Evolutionary conservation across 1,140 invertebrate genomes (phyloP), one percentile per base, ranked within the genome.

Genomic region (Philotrypesis tridentata): DNA sequence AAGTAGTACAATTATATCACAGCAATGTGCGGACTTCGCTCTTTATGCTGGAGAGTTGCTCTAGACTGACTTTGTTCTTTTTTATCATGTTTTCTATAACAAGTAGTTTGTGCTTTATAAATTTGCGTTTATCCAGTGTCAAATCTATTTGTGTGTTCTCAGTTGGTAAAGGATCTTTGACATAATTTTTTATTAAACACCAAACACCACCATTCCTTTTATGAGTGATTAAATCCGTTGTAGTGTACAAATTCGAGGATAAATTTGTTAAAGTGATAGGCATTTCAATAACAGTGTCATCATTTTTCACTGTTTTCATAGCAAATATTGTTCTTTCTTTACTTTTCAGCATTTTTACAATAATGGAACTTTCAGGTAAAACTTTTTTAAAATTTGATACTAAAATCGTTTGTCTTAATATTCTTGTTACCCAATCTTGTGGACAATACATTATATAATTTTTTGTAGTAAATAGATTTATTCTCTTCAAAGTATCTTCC

Each of bases 141-240:
- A 83, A 48, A 9, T 68, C 29, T 12, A 81, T 79, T 67, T 83
- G 85, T 14, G 72, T 86, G 11, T 79, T 79, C 79, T 85, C 82
- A 2, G 81, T 83, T 0, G 71, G 14, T 8, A 61, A 9, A 25
- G 87, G 80, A 83, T 86, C 84, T 29, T 83, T 85, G 23, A 88
- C 23, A 79, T 87, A 91, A 85, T 91, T 80, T 23, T 82, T 87
- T 67, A 91, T 86, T 0, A 92, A 71, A 31, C 87, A 91, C 90
- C 89, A 91, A 37, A 89, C 82, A 25, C 84, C 76, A 0, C 79
- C 65, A 40, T 88, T 61, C 0, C 85, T 80, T 29, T 83, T 86
- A 4, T 88, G 77, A 23, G 88, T 85, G 6, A 92, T 86, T 8
- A 89, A 83, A 85, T 92, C 88, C 23, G 88, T 82, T 11, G 29